A percentile compares a stretch with the other conserved stretches of the same genome.
Evolutionary conservation across 2,113 vertebrate species (phyloP).

Genomic region (Mesocricetus auratus): DNA sequence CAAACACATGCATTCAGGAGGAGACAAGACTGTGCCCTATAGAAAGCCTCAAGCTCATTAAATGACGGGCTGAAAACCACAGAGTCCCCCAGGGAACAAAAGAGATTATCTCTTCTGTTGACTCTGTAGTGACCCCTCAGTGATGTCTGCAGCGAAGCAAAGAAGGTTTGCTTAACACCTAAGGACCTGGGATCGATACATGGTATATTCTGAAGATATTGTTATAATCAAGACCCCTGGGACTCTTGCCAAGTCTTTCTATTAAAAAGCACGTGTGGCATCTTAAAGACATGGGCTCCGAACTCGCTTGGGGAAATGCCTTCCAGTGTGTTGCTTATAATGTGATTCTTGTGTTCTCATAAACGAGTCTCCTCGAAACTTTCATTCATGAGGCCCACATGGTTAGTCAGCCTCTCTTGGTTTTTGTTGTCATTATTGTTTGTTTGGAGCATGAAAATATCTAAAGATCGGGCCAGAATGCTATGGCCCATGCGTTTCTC

Average conservation of each 20-base stretch:
- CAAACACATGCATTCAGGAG: background rate
- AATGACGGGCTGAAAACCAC: slow-evolving; percentile 12
- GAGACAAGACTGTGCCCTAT: background rate
- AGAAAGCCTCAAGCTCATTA: background rate
- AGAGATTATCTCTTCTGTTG: slow-evolving; percentile 8
- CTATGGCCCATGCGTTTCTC: background rate
- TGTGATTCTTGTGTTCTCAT: background rate
- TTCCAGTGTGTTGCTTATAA: background rate
- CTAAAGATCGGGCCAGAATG: background rate
- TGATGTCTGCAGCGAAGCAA: slow-evolving; percentile 18
- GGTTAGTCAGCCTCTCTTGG: background rate
- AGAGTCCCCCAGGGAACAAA: background rate
- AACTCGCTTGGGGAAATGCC: background rate
- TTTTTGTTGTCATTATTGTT: background rate
- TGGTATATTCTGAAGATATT: background rate
- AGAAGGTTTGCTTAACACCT: background rate
- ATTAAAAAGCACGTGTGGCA: background rate
- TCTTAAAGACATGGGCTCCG: slow-evolving; percentile 25
- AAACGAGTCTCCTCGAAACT: background rate
- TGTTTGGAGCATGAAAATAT: background rate
- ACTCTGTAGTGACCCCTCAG: background rate
- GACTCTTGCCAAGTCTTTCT: slow-evolving; percentile 55
- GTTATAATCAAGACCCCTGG: background rate
- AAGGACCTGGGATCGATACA: background rate
- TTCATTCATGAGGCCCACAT: background rate